Base-by-base conservation (phyloP, 2,113 vertebrate genomes). In the Plectropomus leopardus region DNA sequence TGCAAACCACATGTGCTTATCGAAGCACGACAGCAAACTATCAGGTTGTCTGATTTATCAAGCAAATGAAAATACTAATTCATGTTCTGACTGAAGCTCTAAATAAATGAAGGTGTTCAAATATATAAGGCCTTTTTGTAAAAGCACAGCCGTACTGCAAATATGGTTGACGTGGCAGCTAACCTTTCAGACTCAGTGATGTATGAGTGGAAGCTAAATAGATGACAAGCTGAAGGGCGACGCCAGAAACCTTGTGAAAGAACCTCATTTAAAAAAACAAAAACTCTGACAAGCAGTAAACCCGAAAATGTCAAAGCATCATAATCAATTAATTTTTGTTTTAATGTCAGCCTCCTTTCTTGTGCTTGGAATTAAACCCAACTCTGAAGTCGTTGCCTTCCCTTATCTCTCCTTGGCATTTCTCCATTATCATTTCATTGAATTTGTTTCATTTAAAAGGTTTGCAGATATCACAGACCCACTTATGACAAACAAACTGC, bases 361-460 rank as follows among this genome's bases (percentile, higher is more conserved):
- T 67, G 55, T 47, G 64, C 58, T n/a, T 64, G 59, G n/a, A 71
- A 67, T 80, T 34, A 77, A 73, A 69, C 24, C 53, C 11, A 51
- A 60, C 42, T 10, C 48, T 76, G 36, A 75, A 78, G 47, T 76
- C 40, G 14, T 7, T 32, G 42, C 63, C 36, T 24, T 63, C 44
- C 24, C 23, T 74, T 80, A 86, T 85, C 55, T 72, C 65, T 24
- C 17, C 71, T 67, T 57, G 66, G 74, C 67, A 7, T 53, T 21
- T 32, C 42, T 58, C 48, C 53, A 66, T 78, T 65, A 65, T 79
- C 67, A 67, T 42, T 77, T 66, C 28, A 36, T 60, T 32, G 60
- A 50, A 50, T 54, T 76, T 44, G 60, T 87, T 90, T 83, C 76
- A 91, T 91, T 53, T 87, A 28, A 76, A 72, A 74, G 61, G 48